These are phyloP conservation scores for Stenotaenia linearis DNA, from an alignment of 2,888 invertebrate species.

Conservation along the genomic window DNA sequence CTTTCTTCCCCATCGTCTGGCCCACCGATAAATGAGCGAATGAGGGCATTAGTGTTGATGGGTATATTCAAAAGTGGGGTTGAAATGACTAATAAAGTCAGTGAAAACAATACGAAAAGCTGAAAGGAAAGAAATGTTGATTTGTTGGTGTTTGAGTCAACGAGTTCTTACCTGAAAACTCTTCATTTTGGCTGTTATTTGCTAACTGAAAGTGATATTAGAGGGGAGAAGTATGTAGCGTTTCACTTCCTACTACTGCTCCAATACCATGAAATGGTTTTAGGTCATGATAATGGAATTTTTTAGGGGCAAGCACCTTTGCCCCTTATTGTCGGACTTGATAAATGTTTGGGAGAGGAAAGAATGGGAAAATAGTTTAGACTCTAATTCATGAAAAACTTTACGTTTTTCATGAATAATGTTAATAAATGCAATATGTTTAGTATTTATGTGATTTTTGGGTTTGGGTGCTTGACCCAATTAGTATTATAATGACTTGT, in stretches of 20 bases:
- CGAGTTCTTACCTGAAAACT: background rate
- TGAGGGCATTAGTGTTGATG: background rate
- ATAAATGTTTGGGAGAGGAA: too few species aligned
- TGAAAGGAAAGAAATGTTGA: background rate
- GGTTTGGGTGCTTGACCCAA: too few species aligned
- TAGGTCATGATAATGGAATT: background rate
- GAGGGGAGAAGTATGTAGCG: background rate
- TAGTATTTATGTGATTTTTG: too few species aligned
- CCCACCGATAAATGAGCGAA: background rate
- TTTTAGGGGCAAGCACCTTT: background rate
- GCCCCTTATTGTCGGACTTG: too few species aligned
- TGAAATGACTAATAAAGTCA: background rate
- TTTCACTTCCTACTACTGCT: background rate
- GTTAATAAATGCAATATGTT: too few species aligned
- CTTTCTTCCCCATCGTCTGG: background rate
- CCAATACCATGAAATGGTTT: background rate
- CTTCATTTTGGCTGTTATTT: background rate
- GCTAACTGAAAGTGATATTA: background rate
- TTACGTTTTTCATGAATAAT: too few species aligned
- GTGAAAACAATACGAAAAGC: background rate
- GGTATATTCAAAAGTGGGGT: background rate
- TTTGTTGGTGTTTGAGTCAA: background rate
- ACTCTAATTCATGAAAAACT: too few species aligned
- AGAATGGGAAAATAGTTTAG: too few species aligned
- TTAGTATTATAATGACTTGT: too few species aligned